These are phyloP conservation scores for Mirza zaza DNA, from an alignment of 2,113 vertebrate species.

Conservation along the genomic window DNA sequence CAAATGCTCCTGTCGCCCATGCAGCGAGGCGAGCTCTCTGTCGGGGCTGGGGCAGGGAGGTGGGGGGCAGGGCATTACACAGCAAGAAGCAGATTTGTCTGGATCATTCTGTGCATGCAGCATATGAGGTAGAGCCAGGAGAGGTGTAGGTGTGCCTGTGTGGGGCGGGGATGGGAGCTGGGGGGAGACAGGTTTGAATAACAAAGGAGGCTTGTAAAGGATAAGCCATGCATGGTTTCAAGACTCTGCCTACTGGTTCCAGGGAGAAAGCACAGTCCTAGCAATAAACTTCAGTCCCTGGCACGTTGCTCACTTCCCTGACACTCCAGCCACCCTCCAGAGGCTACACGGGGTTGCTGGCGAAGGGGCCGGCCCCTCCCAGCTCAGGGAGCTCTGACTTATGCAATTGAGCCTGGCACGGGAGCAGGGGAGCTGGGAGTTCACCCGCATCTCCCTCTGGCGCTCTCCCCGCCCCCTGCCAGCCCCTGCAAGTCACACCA, in stretches of 20 bases:
- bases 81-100: conserved; percentile 75
- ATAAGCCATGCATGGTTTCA: conserved; percentile 52
- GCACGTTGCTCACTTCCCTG: conserved; percentile 64
- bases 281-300: conserved; percentile 74
- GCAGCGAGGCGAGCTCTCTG: conserved; percentile 28
- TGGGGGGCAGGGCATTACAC: conserved; percentile 78
- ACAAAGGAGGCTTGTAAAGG: conserved; percentile 68
- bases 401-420: conserved; percentile 59
- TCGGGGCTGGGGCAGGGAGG: conserved; percentile 57
- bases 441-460: conserved; percentile 58
- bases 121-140: conserved; percentile 55
- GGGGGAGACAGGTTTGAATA: conserved; percentile 66
- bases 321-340: conserved; percentile 69
- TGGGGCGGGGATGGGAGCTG: conserved; percentile 3
- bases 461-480: conserved; percentile 71
- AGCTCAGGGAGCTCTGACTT: conserved; percentile 64
- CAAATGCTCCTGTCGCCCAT: background rate
- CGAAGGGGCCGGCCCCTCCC: conserved; percentile 26
- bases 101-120: conserved; percentile 61
- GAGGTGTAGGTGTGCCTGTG: conserved; percentile 75
- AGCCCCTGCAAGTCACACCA: conserved; percentile 65
- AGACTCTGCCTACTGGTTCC: conserved; percentile 54
- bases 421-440: conserved; percentile 63
- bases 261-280: conserved; percentile 68
- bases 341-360: conserved; percentile 41